phyloP scores from a whole-genome alignment of 2,888 invertebrate species.

The Chrysomela aeneicollis region DNA sequence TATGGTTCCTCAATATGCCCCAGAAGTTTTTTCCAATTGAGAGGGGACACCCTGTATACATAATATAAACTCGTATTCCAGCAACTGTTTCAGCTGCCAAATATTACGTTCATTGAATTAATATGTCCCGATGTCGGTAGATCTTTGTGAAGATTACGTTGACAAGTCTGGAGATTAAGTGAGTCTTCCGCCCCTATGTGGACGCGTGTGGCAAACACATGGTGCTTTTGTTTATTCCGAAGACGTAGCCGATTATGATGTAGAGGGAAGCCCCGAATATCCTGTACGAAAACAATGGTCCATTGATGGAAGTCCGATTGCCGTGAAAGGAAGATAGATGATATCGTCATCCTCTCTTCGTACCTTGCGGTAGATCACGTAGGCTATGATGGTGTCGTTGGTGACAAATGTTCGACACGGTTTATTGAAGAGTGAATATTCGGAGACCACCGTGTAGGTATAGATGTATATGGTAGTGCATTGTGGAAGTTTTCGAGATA shows the following conservation, averaged over 20 bases:
- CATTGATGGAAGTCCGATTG: neutral
- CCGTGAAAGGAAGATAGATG: neutral
- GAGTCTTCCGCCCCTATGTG: conserved; percentile 23
- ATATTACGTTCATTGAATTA: conserved; percentile 4
- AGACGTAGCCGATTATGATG: conserved; percentile 3
- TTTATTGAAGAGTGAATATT: neutral
- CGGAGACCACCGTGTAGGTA: neutral
- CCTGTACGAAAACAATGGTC: conserved; percentile 3
- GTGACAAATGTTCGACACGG: neutral
- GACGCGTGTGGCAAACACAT: conserved; percentile 16
- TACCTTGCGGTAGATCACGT: neutral
- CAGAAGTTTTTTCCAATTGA: no score
- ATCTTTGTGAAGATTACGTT: conserved; percentile 22
- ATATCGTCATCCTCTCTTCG: neutral
- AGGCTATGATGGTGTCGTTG: neutral
- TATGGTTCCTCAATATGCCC: no score
- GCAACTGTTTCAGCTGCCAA: conserved; percentile 1
- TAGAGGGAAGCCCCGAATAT: neutral
- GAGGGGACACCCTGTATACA: no score
- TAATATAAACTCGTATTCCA: no score
- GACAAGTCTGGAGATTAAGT: conserved; percentile 23
- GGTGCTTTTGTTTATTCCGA: conserved; percentile 5
- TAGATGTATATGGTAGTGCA: no score
- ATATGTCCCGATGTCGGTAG: conserved; percentile 11
- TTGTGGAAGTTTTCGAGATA: no score